Percentiles rank a stretch among this genome's conserved stretches.
Evolutionary conservation across 2,888 invertebrate species (phyloP).

Genomic region (Drosophila nigritarsus): DNA sequence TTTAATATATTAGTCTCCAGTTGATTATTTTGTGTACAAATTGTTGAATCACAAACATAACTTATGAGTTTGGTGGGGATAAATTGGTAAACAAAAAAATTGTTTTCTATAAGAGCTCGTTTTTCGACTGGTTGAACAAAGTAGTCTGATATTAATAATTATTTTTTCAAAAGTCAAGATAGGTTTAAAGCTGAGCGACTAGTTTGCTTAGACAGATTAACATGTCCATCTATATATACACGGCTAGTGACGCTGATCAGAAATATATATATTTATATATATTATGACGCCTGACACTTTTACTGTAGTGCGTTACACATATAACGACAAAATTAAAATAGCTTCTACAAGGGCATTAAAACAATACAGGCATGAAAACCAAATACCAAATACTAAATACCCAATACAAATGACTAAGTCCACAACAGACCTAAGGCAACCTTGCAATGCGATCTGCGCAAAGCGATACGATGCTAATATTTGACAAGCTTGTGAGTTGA

Average conservation of each 20-base stretch:
- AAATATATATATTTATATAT: neutral
- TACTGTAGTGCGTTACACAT: neutral
- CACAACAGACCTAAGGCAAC: slow-evolving; percentile 44
- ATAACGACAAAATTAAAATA: neutral
- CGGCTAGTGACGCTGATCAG: neutral
- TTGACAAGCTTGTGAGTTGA: slow-evolving; percentile 36
- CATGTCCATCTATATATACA: neutral
- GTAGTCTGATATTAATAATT: neutral
- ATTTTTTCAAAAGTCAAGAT: neutral
- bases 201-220: neutral
- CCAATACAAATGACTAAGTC: slow-evolving; percentile 14
- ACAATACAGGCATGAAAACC: slow-evolving; percentile 5
- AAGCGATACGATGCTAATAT: slow-evolving; percentile 50
- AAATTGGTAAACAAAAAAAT: neutral
- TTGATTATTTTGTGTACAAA: neutral
- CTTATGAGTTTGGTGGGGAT: neutral
- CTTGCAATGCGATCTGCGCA: slow-evolving; percentile 52
- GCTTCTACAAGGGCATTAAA: slow-evolving; percentile 5
- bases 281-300: neutral
- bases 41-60: neutral
- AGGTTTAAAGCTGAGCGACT: too few species aligned
- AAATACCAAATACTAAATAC: slow-evolving; percentile 35
- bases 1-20: neutral
- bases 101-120: fast-evolving
- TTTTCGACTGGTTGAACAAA: neutral